Percentiles rank a stretch among this genome's conserved stretches.
phyloP scores from a whole-genome alignment of 1,140 invertebrate species.

The Pseudoatta argentina region DNA sequence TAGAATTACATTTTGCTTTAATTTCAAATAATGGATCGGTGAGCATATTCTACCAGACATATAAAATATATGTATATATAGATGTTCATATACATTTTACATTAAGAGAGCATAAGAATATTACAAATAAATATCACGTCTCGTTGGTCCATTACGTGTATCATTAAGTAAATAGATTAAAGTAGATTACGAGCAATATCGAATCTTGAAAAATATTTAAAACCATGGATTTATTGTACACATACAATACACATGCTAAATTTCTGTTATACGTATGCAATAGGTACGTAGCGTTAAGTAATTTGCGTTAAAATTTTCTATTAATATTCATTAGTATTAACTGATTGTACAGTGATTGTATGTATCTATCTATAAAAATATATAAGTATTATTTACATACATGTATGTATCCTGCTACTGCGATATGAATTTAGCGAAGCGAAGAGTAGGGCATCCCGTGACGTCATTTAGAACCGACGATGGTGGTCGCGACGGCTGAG shows the following conservation, averaged over 20 bases:
- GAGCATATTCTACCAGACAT: background rate
- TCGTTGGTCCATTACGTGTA: background rate
- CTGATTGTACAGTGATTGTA: background rate
- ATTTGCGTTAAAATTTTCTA: background rate
- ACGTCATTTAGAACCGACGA: slow-evolving; percentile 65
- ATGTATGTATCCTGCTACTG: slow-evolving; percentile 26
- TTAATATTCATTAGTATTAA: background rate
- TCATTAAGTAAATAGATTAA: background rate
- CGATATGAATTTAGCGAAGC: slow-evolving; percentile 73
- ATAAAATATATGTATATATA: background rate
- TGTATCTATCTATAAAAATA: background rate
- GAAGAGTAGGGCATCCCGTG: slow-evolving; percentile 71
- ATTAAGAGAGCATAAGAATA: background rate
- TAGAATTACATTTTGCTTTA: slow-evolving; percentile 7
- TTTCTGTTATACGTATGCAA: background rate
- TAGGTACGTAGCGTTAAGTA: background rate
- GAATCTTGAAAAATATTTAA: background rate
- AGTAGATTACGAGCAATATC: background rate
- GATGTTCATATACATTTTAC: background rate
- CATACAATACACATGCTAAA: background rate
- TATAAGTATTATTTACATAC: slow-evolving; percentile 9
- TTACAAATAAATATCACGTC: background rate
- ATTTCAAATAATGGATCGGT: slow-evolving; percentile 20
- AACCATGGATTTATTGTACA: background rate
- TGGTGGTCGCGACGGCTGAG: slow-evolving; percentile 58